A percentile compares a stretch with the other conserved stretches of the same genome.
phyloP scores from a whole-genome alignment of 2,113 vertebrate species.

The Pogona vitticeps region DNA sequence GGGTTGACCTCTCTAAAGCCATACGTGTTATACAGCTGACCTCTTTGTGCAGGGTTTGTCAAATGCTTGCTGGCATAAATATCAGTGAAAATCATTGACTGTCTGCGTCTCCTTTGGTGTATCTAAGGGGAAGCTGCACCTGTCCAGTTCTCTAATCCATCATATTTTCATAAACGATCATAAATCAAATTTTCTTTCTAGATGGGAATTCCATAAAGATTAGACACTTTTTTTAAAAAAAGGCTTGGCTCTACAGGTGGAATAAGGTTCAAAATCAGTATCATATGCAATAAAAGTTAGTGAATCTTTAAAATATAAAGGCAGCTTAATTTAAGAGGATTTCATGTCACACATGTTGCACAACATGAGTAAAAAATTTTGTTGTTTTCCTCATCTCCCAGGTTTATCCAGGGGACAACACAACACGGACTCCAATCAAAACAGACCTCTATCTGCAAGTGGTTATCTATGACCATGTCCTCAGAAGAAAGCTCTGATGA shows the following conservation, averaged over 20 bases:
- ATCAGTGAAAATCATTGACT: background rate
- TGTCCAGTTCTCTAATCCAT: background rate
- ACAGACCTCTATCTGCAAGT: constrained; percentile 82
- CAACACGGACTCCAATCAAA: constrained; percentile 72
- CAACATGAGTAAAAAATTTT: background rate
- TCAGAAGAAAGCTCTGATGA: constrained; percentile 73
- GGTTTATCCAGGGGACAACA: constrained; percentile 79
- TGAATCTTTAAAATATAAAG: background rate
- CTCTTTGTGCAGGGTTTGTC: background rate
- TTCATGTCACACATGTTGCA: background rate
- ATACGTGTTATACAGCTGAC: background rate
- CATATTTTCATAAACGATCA: background rate
- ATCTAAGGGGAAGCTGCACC: background rate
- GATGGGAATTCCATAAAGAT: background rate
- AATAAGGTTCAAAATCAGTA: background rate
- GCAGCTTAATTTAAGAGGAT: background rate
- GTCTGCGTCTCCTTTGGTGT: background rate
- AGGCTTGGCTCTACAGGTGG: background rate
- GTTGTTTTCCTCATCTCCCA: constrained; percentile 62
- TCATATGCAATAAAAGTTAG: background rate
- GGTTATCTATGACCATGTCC: constrained; percentile 83
- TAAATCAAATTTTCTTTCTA: background rate
- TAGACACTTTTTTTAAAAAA: background rate
- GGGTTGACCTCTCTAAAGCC: constrained; percentile 39
- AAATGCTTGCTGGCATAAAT: background rate